phyloP scores from a whole-genome alignment of 2,113 vertebrate genomes.

The Phodopus roborovskii region DNA sequence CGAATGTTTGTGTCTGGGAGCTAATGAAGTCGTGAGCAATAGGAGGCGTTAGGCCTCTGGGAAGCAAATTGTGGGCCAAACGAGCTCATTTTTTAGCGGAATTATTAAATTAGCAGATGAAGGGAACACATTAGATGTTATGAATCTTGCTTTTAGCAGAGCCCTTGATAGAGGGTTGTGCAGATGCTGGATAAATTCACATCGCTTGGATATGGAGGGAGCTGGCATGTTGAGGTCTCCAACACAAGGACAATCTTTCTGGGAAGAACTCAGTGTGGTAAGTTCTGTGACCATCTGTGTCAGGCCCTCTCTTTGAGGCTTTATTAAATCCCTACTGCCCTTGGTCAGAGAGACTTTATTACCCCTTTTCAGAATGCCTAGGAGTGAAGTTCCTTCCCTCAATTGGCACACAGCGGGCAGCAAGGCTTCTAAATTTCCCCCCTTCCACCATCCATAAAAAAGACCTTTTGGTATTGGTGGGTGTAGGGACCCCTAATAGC shows the following conservation, averaged over 20 bases:
- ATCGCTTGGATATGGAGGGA: neutral
- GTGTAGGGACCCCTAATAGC: neutral
- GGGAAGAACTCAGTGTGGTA: neutral
- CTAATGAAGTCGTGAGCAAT: slow-evolving; percentile 73
- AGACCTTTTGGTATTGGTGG: neutral
- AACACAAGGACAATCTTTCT: neutral
- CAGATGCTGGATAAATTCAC: slow-evolving; percentile 43
- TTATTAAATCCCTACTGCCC: neutral
- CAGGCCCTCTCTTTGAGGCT: neutral
- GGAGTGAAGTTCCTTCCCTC: accelerated
- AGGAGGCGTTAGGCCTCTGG: slow-evolving; percentile 55
- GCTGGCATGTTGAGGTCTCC: neutral
- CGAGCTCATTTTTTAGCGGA: slow-evolving; percentile 75
- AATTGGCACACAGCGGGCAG: neutral
- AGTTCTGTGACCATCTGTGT: neutral
- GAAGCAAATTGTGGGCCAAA: slow-evolving; percentile 78
- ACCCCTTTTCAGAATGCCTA: neutral
- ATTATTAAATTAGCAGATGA: slow-evolving; percentile 83
- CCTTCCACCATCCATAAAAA: neutral
- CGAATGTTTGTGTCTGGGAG: neutral
- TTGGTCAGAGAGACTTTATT: neutral
- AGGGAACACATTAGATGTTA: slow-evolving; percentile 77
- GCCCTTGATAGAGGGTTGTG: slow-evolving; percentile 44
- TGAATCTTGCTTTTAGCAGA: slow-evolving; percentile 75
- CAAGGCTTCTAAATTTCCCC: neutral